Percentiles rank a stretch among this genome's conserved stretches.
Conservation (phyloP, 1,140 invertebrate genomes). For the Anthonomus grandis region DNA sequence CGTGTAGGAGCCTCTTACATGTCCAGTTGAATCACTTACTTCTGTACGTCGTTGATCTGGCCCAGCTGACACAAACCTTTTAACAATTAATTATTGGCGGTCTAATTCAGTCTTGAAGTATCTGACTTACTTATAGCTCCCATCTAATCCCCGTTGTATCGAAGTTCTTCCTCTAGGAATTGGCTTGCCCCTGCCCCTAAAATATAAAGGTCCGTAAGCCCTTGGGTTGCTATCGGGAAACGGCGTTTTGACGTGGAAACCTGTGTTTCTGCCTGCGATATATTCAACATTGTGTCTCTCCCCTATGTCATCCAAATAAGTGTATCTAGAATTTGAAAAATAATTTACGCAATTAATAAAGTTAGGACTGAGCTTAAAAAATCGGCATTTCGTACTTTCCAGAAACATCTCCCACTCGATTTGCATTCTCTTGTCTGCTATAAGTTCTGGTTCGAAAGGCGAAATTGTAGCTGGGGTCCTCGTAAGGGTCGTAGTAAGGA, state of each 20-base stretch:
- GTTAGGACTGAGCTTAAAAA: neutral
- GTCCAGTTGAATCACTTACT: slow-evolving; percentile 62
- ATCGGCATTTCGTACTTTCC: slow-evolving; percentile 42
- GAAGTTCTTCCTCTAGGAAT: slow-evolving; percentile 58
- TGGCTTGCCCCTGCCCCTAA: slow-evolving; percentile 54
- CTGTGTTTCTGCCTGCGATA: slow-evolving; percentile 66
- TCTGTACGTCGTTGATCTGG: slow-evolving; percentile 69
- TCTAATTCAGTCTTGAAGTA: neutral
- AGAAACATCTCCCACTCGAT: slow-evolving; percentile 46
- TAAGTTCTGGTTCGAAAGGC: slow-evolving; percentile 62
- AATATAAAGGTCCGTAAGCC: slow-evolving; percentile 56
- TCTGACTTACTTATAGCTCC: slow-evolving; percentile 57
- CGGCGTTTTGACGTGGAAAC: slow-evolving; percentile 67
- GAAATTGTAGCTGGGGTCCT: slow-evolving; percentile 69
- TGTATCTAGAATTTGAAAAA: slow-evolving; percentile 53
- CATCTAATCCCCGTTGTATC: slow-evolving; percentile 59
- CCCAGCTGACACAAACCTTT: slow-evolving; percentile 64
- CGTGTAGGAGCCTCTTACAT: slow-evolving; percentile 69
- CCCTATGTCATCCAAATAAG: slow-evolving; percentile 67
- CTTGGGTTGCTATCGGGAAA: slow-evolving; percentile 60
- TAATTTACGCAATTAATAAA: too few relatives aligned
- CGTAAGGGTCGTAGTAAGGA: slow-evolving; percentile 66
- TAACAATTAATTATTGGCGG: neutral
- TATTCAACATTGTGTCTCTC: slow-evolving; percentile 69
- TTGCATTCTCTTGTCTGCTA: slow-evolving; percentile 57